A percentile compares a stretch with the other conserved stretches of the same genome.
Evolutionary conservation across 2,797 vertebrate species (phyloP).

Genomic region (Mus spretus): DNA sequence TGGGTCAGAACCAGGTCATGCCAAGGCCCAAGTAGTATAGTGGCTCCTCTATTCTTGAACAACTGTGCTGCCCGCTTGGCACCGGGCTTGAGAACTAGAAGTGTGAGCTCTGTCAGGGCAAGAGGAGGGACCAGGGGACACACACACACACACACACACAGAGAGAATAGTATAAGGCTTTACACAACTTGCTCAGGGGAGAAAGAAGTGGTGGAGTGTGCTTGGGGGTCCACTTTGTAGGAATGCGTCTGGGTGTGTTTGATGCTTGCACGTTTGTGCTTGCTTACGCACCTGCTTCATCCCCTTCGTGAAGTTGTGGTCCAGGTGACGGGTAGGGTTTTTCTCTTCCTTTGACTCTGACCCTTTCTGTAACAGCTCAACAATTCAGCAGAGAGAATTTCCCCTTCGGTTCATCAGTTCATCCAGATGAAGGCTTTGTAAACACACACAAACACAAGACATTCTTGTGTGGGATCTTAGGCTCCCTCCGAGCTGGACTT

Average conservation of each 20-base stretch:
- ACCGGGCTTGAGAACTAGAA: constrained; percentile 19
- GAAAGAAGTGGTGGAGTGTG: neutral
- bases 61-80: neutral
- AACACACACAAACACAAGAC: constrained; percentile 48
- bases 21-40: neutral
- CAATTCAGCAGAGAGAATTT: neutral
- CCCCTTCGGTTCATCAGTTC: neutral
- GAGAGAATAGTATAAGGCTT: neutral
- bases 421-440: neutral
- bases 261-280: neutral
- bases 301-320: neutral
- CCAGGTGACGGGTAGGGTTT: neutral
- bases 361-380: constrained; percentile 3
- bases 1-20: neutral
- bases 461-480: constrained; percentile 27
- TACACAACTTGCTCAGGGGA: neutral
- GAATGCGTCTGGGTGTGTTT: neutral
- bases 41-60: constrained; percentile 23
- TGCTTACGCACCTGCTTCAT: neutral
- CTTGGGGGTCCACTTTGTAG: neutral
- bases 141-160: neutral
- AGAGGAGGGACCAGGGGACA: neutral
- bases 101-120: constrained; percentile 14
- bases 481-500: neutral
- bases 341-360: neutral